phyloP scores from a whole-genome alignment of 2,797 vertebrate genomes.

The Acrocephalus scirpaceus region DNA sequence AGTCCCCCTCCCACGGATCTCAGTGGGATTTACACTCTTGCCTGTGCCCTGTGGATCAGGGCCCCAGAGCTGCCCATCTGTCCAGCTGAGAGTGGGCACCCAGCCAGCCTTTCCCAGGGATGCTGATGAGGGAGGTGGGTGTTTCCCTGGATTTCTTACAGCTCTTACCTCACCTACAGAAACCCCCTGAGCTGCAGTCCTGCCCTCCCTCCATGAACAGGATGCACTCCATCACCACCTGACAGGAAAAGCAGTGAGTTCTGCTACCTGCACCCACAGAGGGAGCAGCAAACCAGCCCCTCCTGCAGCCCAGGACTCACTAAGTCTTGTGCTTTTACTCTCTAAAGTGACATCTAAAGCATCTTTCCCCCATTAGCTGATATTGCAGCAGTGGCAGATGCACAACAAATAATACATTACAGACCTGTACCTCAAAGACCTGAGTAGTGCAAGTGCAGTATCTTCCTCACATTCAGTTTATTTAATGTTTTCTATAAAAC shows the following conservation, averaged over 20 bases:
- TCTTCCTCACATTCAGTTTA: neutral
- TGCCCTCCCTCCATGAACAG: neutral
- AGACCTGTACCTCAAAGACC: slow-evolving; percentile 39
- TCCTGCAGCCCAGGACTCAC: neutral
- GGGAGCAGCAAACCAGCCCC: neutral
- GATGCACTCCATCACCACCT: neutral
- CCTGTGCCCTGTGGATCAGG: neutral
- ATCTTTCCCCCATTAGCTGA: slow-evolving; percentile 27
- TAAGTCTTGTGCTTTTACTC: neutral
- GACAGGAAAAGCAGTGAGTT: neutral
- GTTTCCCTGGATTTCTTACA: neutral
- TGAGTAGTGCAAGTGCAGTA: neutral
- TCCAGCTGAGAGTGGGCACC: neutral
- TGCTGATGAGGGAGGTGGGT: no score
- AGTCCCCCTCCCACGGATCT: neutral
- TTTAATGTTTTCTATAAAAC: slow-evolving; percentile 34
- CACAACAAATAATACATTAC: slow-evolving; percentile 65
- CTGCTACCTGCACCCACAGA: neutral
- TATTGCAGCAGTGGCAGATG: slow-evolving; percentile 23
- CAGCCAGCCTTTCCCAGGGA: neutral
- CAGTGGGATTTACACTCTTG: neutral
- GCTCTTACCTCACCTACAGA: neutral
- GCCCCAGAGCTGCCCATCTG: neutral
- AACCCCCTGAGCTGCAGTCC: neutral
- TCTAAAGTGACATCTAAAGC: slow-evolving; percentile 13